These are phyloP conservation scores for Lepus americanus DNA, from an alignment of 2,113 vertebrate species.

Conservation along the genomic window DNA sequence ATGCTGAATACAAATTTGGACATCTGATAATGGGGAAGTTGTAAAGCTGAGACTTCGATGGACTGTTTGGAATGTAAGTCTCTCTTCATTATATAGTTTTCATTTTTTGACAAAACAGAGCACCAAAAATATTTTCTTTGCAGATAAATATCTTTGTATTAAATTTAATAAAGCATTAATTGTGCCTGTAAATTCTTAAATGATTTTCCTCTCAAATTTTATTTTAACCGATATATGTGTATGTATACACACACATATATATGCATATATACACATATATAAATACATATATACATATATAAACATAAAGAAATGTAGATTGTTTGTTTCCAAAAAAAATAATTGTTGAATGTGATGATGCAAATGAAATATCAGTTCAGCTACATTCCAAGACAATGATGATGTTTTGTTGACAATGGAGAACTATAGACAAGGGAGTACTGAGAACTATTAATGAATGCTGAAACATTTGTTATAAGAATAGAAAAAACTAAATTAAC, in stretches of 20 bases:
- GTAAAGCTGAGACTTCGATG: background rate
- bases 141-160: background rate
- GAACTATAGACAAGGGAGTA: background rate
- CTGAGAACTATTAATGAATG: slow-evolving; percentile 32
- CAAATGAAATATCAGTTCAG: slow-evolving; percentile 4
- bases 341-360: background rate
- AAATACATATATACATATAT: too few relatives aligned
- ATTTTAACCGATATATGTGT: background rate
- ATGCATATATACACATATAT: too few relatives aligned
- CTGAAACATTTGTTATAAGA: background rate
- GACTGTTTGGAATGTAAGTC: background rate
- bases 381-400: background rate
- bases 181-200: background rate
- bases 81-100: background rate
- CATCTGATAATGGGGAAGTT: background rate
- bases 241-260: too few relatives aligned
- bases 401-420: background rate
- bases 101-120: background rate
- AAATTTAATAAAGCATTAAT: background rate
- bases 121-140: background rate
- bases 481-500: slow-evolving; percentile 24
- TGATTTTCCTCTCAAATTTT: slow-evolving; percentile 17
- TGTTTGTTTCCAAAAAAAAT: slow-evolving; percentile 21
- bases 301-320: background rate
- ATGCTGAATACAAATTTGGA: background rate